Base-by-base conservation (phyloP, 1,140 invertebrate genomes). In the Ceratosolen fusciceps region DNA sequence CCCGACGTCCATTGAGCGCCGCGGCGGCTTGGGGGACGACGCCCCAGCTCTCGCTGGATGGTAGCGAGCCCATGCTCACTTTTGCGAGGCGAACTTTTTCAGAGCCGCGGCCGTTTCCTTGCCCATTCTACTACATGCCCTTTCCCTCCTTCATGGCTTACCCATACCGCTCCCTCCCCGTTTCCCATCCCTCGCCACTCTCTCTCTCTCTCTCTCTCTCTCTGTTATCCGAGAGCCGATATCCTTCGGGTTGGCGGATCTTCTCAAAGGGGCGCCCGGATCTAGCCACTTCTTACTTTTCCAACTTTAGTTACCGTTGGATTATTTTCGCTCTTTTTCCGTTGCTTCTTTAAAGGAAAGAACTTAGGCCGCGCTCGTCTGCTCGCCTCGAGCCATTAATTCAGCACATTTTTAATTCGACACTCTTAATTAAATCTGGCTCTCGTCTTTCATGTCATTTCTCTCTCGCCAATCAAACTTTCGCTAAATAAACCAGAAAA, bases 1-100 rank as follows among this genome's bases (percentile, higher is more conserved):
- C 84, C 19, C 70, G 81, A 80, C 82, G 81, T 84, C 83, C 87
- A 89, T 89, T 88, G 86, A 88, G n/a, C 87, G 88, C 86, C 77
- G 70, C 49, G n/a, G 71, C 80, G 43, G 0, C 21, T 9, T 1
- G 26, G 65, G 65, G 65, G 65, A 31, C 24, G 56, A 31, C n/a
- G 56, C 56, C 56, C 31, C 60, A 24, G 1, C 70, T 60, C 77
- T 77, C 74, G 78, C 79, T 74, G 70, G 81, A n/a, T n/a, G n/a
- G n/a, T n/a, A n/a, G n/a, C n/a, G n/a, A n/a, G n/a, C n/a, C 65
- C 29, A 72, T 77, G 67, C 68, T 54, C 58, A 54, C 72, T 65
- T 76, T 65, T 72, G 73, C 58, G 49, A 49, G 47, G 60, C 62
- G 21, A 39, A 68, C 52, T 58, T 70, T 70, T 43, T 77, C 34